Evolutionary conservation across 2,113 vertebrate genomes (phyloP).

Genomic region (Lethenteron reissneri): DNA sequence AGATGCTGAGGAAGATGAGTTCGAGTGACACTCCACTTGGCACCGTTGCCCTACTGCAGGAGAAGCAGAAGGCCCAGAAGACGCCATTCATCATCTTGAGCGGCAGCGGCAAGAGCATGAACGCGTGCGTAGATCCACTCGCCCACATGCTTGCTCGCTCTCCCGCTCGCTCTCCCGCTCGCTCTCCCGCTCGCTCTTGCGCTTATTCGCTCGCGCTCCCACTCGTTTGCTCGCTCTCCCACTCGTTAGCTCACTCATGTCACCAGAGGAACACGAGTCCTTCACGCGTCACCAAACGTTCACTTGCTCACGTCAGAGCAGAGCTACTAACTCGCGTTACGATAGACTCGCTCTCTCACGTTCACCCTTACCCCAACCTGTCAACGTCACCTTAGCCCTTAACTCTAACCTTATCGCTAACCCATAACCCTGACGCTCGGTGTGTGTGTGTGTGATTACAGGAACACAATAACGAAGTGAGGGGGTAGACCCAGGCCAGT

Average conservation of each 20-base stretch:
- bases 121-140: constrained; percentile 27
- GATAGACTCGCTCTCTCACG: no score
- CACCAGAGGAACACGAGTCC: no score
- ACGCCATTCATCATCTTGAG: constrained; percentile 72
- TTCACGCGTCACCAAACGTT: no score
- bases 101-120: constrained; percentile 80
- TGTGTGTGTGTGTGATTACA: constrained; percentile 10
- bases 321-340: no score
- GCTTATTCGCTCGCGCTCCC: background rate
- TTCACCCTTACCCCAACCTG: no score
- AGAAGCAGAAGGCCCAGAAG: constrained; percentile 84
- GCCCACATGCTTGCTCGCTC: no score
- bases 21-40: constrained; percentile 69
- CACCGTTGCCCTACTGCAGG: constrained; percentile 66
- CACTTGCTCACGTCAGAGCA: no score
- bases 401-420: no score
- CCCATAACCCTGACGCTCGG: background rate
- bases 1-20: constrained; percentile 82
- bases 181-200: background rate
- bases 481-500: background rate
- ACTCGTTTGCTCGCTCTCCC: no score
- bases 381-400: no score
- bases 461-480: constrained; percentile 29
- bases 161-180: background rate
- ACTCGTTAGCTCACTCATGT: no score